These are phyloP conservation scores for Corythaixoides concolor DNA, from an alignment of 2,113 vertebrate species.

Conservation along the genomic window DNA sequence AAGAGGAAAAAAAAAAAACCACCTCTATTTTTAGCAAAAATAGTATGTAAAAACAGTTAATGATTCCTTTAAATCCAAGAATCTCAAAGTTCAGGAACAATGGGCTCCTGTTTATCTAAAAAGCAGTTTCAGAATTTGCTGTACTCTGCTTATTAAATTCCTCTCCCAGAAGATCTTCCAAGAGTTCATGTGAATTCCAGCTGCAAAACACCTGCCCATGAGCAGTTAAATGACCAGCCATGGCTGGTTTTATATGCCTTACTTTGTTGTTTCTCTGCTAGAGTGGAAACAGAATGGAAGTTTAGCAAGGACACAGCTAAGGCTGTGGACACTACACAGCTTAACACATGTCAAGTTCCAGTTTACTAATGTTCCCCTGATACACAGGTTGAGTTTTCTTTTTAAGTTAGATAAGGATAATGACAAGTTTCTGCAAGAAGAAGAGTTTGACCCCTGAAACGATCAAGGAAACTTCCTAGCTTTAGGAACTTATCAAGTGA, in stretches of 20 bases:
- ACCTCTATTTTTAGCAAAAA: background rate
- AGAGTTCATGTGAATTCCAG: background rate
- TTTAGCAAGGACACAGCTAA: background rate
- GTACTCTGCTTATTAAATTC: background rate
- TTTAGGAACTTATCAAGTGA: background rate
- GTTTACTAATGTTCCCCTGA: background rate
- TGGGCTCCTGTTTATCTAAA: background rate
- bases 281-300: background rate
- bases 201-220: background rate
- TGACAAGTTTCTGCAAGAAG: background rate
- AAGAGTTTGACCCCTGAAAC: background rate
- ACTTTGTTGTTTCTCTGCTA: background rate
- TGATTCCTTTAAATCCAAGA: background rate
- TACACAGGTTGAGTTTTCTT: background rate
- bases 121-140: background rate
- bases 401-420: background rate
- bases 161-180: background rate
- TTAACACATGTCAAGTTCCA: background rate
- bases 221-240: background rate
- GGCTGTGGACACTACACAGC: background rate
- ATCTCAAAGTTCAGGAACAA: background rate
- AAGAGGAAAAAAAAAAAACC: rapidly evolving
- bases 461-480: background rate
- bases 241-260: background rate
- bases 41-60: background rate